phyloP scores from a whole-genome alignment of 1,140 invertebrate species.

The Drosophila cardini region DNA sequence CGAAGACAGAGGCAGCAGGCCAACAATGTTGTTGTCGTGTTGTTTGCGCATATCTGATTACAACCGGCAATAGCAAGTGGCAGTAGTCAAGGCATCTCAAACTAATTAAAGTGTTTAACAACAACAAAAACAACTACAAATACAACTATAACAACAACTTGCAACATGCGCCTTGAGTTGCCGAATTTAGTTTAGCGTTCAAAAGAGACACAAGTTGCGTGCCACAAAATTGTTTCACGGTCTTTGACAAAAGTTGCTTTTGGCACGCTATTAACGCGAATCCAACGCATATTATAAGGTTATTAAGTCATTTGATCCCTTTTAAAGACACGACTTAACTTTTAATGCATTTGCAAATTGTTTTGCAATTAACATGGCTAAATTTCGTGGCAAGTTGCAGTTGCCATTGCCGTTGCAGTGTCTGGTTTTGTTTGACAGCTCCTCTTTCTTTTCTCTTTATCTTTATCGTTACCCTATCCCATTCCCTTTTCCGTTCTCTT shows the following conservation, averaged over 20 bases:
- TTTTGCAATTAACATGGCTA: constrained; percentile 66
- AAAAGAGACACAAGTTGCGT: constrained; percentile 1
- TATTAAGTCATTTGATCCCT: constrained; percentile 28
- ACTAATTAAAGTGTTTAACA: constrained; percentile 73
- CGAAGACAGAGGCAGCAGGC: not conserved
- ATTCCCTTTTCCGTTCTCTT: not conserved
- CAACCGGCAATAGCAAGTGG: constrained; percentile 30
- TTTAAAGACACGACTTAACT: constrained; percentile 51
- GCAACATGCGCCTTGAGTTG: constrained; percentile 13
- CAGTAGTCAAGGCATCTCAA: constrained; percentile 23
- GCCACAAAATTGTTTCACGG: constrained; percentile 2
- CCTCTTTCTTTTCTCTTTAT: no score
- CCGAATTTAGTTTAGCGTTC: not conserved
- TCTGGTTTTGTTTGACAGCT: no score
- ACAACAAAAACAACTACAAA: constrained; percentile 13
- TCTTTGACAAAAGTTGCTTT: constrained; percentile 12
- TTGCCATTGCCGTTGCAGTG: no score
- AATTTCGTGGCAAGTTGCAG: not conserved
- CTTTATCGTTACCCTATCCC: no score
- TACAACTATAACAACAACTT: constrained; percentile 32
- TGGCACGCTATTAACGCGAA: constrained; percentile 19
- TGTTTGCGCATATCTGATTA: constrained; percentile 81
- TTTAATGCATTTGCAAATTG: constrained; percentile 75
- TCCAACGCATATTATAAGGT: constrained; percentile 6
- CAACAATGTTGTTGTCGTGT: constrained; percentile 44